A percentile compares a stretch with the other conserved stretches of the same genome.
Conservation (phyloP, 2,888 invertebrate species). For the Allolobophora icterica region DNA sequence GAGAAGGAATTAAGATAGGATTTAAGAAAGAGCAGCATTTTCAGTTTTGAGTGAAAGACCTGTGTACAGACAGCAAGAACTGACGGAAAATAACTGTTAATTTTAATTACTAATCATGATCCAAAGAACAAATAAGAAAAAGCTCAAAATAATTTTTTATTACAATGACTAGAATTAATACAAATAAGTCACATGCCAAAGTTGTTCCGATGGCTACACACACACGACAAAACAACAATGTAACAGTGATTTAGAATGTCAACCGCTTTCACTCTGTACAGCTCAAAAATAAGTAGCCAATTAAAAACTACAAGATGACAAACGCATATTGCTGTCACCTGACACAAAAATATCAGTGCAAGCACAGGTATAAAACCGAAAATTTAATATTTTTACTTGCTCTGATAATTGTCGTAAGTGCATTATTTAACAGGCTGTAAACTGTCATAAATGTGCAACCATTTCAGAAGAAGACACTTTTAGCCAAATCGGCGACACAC, state of each 20-base stretch:
- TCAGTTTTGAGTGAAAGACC: too few species aligned
- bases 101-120: neutral
- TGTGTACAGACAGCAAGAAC: neutral
- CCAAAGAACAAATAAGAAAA: neutral
- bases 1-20: too few species aligned
- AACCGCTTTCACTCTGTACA: neutral
- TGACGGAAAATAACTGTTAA: neutral
- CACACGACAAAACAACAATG: slow-evolving; percentile 5
- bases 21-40: too few species aligned
- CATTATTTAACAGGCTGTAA: neutral
- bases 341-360: slow-evolving; percentile 2
- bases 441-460: too few species aligned
- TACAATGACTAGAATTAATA: slow-evolving; percentile 17
- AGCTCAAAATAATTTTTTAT: neutral
- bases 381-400: neutral
- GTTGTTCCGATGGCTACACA: neutral
- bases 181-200: neutral
- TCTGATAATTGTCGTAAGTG: neutral
- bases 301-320: neutral
- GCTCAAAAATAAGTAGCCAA: neutral
- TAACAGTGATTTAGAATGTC: neutral
- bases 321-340: neutral
- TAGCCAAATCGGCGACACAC: neutral
- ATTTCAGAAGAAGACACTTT: too few species aligned
- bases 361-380: neutral